These are phyloP conservation scores for Sitta europaea DNA, from an alignment of 2,113 vertebrate genomes.

Conservation along the genomic window DNA sequence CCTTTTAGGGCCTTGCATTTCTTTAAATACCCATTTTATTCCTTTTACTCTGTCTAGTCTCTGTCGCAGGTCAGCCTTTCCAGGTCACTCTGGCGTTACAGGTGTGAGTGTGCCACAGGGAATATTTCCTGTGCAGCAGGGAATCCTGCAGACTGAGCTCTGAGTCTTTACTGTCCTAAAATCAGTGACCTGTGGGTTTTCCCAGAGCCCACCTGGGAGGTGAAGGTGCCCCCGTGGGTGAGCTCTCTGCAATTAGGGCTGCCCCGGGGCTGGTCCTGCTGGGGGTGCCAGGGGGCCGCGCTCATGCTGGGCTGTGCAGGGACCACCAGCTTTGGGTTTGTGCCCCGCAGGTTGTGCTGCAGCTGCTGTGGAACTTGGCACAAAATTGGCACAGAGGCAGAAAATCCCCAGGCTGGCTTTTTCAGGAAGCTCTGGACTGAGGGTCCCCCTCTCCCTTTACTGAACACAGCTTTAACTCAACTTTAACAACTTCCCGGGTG, in stretches of 20 bases:
- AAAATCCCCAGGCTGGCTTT: not conserved
- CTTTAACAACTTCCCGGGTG: not conserved
- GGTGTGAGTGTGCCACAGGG: accelerated
- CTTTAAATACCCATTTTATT: no score
- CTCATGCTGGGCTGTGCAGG: accelerated
- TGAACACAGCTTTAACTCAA: not conserved
- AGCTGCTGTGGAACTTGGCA: not conserved
- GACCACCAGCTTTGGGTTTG: not conserved
- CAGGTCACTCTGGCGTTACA: not conserved
- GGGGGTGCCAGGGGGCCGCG: accelerated
- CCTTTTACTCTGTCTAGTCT: no score
- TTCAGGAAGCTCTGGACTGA: not conserved
- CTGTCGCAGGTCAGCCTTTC: not conserved
- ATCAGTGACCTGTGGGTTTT: accelerated
- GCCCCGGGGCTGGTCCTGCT: not conserved
- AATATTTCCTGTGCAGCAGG: accelerated
- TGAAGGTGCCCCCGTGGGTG: accelerated
- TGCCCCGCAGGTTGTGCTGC: not conserved
- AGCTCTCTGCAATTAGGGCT: not conserved
- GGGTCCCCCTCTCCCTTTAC: not conserved
- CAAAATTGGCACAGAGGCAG: not conserved
- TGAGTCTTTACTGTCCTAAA: accelerated
- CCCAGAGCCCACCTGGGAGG: accelerated
- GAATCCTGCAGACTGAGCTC: not conserved
- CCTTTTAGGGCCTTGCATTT: no score